phyloP scores from a whole-genome alignment of 1,140 invertebrate species.

The Drosophila nebulosa region DNA sequence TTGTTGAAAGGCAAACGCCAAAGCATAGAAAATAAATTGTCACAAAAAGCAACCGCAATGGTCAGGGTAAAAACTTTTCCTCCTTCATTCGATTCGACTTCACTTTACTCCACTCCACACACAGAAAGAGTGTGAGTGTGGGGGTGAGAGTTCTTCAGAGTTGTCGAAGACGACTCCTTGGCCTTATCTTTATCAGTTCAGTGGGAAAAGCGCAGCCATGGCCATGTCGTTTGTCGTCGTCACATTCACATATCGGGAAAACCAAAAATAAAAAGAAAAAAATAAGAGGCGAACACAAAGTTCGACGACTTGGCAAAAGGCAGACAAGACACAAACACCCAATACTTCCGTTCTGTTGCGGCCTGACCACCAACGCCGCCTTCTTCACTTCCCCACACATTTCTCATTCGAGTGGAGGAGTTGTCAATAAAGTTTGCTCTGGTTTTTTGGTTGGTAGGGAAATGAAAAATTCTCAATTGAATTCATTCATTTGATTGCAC shows the following conservation, averaged over 20 bases:
- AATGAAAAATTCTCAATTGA: slow-evolving; percentile 69
- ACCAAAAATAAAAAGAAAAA: neutral
- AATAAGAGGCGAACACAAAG: slow-evolving; percentile 41
- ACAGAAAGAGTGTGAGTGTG: slow-evolving; percentile 49
- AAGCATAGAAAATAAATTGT: slow-evolving; percentile 77
- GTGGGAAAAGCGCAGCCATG: slow-evolving; percentile 62
- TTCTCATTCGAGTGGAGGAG: slow-evolving; percentile 22
- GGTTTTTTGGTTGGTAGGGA: slow-evolving; percentile 30
- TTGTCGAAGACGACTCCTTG: slow-evolving; percentile 56
- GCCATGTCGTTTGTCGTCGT: slow-evolving; percentile 31
- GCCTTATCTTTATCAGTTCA: slow-evolving; percentile 75
- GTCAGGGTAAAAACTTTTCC: neutral
- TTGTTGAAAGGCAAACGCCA: slow-evolving; percentile 74
- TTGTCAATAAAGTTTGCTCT: slow-evolving; percentile 51
- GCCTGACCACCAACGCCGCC: too few relatives aligned
- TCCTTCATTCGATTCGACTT: slow-evolving; percentile 16
- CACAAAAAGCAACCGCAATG: slow-evolving; percentile 61
- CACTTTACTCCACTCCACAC: slow-evolving; percentile 18
- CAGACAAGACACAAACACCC: neutral
- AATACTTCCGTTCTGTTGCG: slow-evolving; percentile 15
- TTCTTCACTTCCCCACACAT: neutral
- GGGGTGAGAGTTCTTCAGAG: slow-evolving; percentile 41
- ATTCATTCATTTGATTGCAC: slow-evolving; percentile 59
- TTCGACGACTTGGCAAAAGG: slow-evolving; percentile 58
- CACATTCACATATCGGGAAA: slow-evolving; percentile 59